These are phyloP conservation scores for Hipparchia sbordonii DNA, from an alignment of 2,888 invertebrate genomes.

Conservation along the genomic window DNA sequence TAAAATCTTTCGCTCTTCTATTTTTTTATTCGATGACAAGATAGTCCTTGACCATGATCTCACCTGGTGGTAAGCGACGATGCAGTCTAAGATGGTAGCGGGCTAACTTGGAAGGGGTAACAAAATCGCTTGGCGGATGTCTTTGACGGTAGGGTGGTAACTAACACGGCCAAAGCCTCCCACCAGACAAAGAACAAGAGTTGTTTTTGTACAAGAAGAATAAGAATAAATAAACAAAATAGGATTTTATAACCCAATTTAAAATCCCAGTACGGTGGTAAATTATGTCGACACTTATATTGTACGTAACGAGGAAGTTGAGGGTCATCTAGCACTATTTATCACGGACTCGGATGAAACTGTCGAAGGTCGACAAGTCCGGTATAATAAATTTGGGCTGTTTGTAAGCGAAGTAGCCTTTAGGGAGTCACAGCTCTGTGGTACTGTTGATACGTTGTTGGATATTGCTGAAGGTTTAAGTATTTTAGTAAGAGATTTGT, in stretches of 20 bases:
- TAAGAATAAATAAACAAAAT: too few relatives aligned
- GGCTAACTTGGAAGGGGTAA: too few relatives aligned
- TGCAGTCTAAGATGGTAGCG: too few relatives aligned
- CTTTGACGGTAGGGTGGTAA: too few relatives aligned
- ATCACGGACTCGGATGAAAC: conserved; percentile 34
- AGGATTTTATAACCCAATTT: not conserved
- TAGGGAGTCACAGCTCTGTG: conserved; percentile 30
- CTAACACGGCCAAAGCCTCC: too few relatives aligned
- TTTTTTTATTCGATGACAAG: too few relatives aligned
- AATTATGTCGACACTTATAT: conserved; percentile 30
- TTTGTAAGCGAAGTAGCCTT: conserved; percentile 40
- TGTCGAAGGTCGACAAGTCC: conserved; percentile 38
- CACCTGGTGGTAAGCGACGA: too few relatives aligned
- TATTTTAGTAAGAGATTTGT: not conserved
- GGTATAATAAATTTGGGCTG: conserved; percentile 42
- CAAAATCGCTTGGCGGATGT: too few relatives aligned
- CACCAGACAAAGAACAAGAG: too few relatives aligned
- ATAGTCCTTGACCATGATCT: too few relatives aligned
- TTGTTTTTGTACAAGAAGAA: too few relatives aligned
- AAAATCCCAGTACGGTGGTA: conserved; percentile 16
- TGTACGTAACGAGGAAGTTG: conserved; percentile 28
- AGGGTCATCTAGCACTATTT: conserved; percentile 29
- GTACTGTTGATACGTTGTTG: conserved; percentile 30
- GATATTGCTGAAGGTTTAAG: conserved; percentile 24
- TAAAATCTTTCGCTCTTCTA: too few relatives aligned